A percentile compares a stretch with the other conserved stretches of the same genome.
Evolutionary conservation across 1,140 invertebrate species (phyloP).

Genomic region (Nephotettix cincticeps): DNA sequence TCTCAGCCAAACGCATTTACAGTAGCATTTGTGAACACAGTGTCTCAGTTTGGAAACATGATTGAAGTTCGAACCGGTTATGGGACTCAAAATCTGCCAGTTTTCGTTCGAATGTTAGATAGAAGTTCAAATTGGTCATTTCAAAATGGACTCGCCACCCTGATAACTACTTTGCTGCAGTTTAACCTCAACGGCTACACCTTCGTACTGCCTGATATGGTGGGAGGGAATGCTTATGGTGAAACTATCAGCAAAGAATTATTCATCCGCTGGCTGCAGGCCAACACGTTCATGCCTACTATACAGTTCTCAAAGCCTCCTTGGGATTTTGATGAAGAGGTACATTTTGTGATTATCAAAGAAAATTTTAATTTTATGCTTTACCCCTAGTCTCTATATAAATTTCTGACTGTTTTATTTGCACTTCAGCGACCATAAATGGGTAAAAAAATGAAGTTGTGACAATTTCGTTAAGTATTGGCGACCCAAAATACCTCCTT

Average conservation of each 20-base stretch:
- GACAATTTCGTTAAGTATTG: too few relatives aligned
- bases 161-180: slow-evolving; percentile 77
- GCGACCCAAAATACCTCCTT: too few relatives aligned
- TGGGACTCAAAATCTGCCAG: slow-evolving; percentile 71
- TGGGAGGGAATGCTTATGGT: slow-evolving; percentile 83
- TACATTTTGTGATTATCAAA: too few relatives aligned
- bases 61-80: slow-evolving; percentile 49
- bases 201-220: slow-evolving; percentile 86
- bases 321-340: slow-evolving; percentile 80
- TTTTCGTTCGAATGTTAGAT: slow-evolving; percentile 88
- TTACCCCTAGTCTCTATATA: too few relatives aligned
- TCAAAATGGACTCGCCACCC: slow-evolving; percentile 72
- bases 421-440: too few relatives aligned
- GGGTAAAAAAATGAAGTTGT: too few relatives aligned
- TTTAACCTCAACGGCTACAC: slow-evolving; percentile 84
- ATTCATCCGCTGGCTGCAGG: slow-evolving; percentile 89
- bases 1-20: slow-evolving; percentile 34
- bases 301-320: slow-evolving; percentile 87
- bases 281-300: slow-evolving; percentile 80
- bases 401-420: too few relatives aligned
- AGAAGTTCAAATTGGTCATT: slow-evolving; percentile 77
- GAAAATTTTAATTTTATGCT: too few relatives aligned
- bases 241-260: slow-evolving; percentile 66
- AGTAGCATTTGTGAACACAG: slow-evolving; percentile 32
- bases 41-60: slow-evolving; percentile 31